These are phyloP conservation scores for Synergus laeviventris DNA, from an alignment of 2,888 invertebrate species.

Conservation along the genomic window DNA sequence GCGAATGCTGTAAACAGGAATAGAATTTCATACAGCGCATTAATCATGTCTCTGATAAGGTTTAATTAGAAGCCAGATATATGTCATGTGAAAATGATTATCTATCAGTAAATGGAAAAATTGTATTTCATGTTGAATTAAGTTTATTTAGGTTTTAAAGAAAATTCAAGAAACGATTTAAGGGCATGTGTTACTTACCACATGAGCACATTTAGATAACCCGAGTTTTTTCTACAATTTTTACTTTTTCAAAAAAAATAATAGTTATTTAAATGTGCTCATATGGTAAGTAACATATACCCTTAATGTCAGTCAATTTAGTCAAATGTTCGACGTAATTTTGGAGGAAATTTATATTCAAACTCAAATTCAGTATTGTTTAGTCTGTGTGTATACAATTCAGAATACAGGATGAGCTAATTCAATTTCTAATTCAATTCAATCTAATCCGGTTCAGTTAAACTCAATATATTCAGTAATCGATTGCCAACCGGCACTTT, in stretches of 20 bases:
- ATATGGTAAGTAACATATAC: no score
- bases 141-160: no score
- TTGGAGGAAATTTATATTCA: no score
- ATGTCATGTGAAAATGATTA: not conserved
- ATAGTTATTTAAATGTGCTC: no score
- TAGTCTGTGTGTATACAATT: not conserved
- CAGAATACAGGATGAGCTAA: constrained; percentile 9
- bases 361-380: not conserved
- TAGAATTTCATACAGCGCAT: not conserved
- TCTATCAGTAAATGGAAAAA: not conserved
- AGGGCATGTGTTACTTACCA: no score
- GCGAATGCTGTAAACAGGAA: not conserved
- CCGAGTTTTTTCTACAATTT: no score
- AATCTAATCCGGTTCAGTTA: constrained; percentile 29
- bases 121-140: not conserved
- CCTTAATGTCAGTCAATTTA: no score
- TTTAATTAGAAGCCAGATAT: not conserved
- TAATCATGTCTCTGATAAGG: not conserved
- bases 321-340: no score
- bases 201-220: no score
- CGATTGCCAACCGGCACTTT: constrained; percentile 16
- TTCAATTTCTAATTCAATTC: constrained; percentile 31
- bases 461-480: constrained; percentile 31
- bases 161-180: not conserved
- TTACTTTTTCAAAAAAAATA: no score